Evolutionary conservation across 2,888 invertebrate genomes (phyloP).

Genomic region (Nemotelus nigrinus): DNA sequence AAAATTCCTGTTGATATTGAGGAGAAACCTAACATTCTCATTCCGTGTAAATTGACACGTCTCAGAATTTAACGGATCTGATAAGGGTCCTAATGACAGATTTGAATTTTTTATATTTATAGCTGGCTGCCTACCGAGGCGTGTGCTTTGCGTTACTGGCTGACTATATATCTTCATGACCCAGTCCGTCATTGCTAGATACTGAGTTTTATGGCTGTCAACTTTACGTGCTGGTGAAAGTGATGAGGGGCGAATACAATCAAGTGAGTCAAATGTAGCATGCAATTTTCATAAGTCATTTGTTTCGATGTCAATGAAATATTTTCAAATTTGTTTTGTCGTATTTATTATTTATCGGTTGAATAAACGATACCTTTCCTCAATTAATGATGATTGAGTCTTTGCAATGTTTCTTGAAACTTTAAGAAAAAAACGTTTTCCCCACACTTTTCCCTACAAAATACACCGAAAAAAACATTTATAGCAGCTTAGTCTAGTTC

Average conservation of each 20-base stretch:
- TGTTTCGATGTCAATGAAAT: too few relatives aligned
- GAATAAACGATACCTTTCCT: not conserved
- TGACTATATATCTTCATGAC: not conserved
- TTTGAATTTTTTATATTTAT: slow-evolving; percentile 44
- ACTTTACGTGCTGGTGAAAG: not conserved
- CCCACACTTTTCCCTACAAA: not conserved
- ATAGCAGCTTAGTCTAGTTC: not conserved
- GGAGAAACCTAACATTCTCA: slow-evolving; percentile 8
- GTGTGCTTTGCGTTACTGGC: not conserved
- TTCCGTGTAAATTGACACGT: slow-evolving; percentile 43
- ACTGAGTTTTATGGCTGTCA: not conserved
- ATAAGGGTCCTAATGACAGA: slow-evolving; percentile 45
- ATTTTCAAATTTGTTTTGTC: too few relatives aligned
- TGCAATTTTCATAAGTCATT: not conserved
- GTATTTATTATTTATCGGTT: not conserved
- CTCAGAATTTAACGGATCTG: slow-evolving; percentile 42
- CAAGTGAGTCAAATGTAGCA: not conserved
- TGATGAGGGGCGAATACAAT: not conserved
- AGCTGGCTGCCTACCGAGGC: not conserved
- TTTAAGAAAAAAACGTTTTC: not conserved
- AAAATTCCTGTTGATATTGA: not conserved
- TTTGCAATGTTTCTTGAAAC: not conserved
- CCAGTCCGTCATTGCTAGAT: not conserved
- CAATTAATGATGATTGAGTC: not conserved
- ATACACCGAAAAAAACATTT: not conserved